Evolutionary conservation across 2,888 invertebrate species (phyloP).

Genomic region (Philaethria dido): DNA sequence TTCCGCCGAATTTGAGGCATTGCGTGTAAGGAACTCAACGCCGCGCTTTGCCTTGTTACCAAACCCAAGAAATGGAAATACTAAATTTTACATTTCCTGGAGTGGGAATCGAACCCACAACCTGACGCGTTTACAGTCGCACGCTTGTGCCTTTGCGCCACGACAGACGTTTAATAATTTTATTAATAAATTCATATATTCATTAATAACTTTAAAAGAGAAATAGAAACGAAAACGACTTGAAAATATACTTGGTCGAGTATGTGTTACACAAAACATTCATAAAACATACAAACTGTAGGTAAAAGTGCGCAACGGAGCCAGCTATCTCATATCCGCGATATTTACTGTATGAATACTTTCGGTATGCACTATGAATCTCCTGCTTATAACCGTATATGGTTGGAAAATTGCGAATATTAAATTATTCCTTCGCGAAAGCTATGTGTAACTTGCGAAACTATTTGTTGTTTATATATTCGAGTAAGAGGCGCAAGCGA

Average conservation of each 20-base stretch:
- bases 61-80: too few species aligned
- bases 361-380: constrained; percentile 24
- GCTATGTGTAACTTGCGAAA: neutral
- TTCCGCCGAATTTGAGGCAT: too few species aligned
- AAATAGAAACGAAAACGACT: constrained; percentile 25
- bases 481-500: too few species aligned
- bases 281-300: constrained; percentile 35
- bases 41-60: too few species aligned
- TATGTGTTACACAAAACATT: constrained; percentile 29
- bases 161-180: too few species aligned
- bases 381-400: constrained; percentile 5
- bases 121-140: too few species aligned
- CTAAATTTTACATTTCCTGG: too few species aligned
- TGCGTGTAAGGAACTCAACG: too few species aligned
- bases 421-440: constrained; percentile 11
- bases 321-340: constrained; percentile 26
- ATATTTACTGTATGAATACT: constrained; percentile 29
- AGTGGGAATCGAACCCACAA: too few species aligned
- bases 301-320: constrained; percentile 28
- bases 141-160: too few species aligned
- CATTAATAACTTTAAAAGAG: constrained; percentile 6
- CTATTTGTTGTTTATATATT: constrained; percentile 7
- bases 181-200: constrained; percentile 3
- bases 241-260: constrained; percentile 30
- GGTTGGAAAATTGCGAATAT: constrained; percentile 14